Percentiles rank a stretch among this genome's conserved stretches.
Conservation (phyloP, 2,113 vertebrate species). For the Puma concolor region DNA sequence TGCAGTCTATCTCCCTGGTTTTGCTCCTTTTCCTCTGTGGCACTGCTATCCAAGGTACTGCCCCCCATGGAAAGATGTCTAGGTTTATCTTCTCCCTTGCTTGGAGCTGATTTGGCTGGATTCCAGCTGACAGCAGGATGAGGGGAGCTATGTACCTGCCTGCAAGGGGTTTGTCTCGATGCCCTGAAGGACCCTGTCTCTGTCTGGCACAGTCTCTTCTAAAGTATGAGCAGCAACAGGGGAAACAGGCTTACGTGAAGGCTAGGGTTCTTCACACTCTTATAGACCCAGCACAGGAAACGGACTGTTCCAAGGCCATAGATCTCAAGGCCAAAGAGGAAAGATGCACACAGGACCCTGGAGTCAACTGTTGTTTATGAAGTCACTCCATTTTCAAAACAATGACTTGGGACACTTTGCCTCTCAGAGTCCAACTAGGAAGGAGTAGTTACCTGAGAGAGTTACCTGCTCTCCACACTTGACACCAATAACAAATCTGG, state of each 20-base stretch:
- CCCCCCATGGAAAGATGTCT: not conserved
- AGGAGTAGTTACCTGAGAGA: not conserved
- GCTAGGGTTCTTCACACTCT: not conserved
- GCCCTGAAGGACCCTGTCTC: not conserved
- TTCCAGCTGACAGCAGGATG: not conserved
- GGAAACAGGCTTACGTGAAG: not conserved
- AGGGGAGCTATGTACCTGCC: accelerated
- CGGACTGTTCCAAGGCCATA: not conserved
- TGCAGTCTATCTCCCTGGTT: not conserved
- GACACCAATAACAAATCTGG: not conserved
- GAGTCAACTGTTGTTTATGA: not conserved
- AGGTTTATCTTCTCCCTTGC: not conserved
- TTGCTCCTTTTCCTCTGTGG: not conserved
- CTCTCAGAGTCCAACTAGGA: not conserved
- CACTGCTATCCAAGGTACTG: accelerated
- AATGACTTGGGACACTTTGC: not conserved
- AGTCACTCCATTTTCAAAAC: not conserved
- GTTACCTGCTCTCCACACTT: too few species aligned
- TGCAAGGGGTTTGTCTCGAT: not conserved
- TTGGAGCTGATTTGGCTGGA: not conserved
- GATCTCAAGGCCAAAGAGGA: not conserved
- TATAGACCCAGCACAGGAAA: accelerated
- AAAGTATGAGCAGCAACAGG: not conserved
- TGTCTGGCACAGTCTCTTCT: not conserved
- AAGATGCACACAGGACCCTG: not conserved